These are phyloP conservation scores for Drosophila parthenogenetica DNA, from an alignment of 2,888 invertebrate species.

Conservation along the genomic window DNA sequence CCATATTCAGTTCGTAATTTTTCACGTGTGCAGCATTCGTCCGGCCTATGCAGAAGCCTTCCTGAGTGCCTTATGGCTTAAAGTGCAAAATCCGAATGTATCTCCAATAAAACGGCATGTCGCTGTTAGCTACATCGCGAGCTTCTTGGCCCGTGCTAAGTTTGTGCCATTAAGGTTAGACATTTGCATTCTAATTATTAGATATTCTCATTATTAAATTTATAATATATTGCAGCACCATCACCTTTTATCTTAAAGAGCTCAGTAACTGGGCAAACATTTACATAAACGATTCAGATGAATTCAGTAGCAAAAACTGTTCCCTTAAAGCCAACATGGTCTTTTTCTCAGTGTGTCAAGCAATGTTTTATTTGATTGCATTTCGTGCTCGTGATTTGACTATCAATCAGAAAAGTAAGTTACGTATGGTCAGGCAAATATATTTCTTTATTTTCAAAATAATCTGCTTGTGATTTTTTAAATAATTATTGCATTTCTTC, in stretches of 20 bases:
- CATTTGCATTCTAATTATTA: too few species aligned
- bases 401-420: conserved; percentile 90
- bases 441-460: too few species aligned
- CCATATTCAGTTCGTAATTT: conserved; percentile 92
- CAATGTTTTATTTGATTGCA: conserved; percentile 95
- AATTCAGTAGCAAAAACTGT: conserved; percentile 77
- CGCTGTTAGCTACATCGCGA: conserved; percentile 90
- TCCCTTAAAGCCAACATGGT: conserved; percentile 92
- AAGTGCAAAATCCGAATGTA: conserved; percentile 89
- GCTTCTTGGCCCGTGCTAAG: conserved; percentile 89
- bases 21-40: conserved; percentile 90
- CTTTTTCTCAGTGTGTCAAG: conserved; percentile 96
- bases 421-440: not conserved
- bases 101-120: conserved; percentile 89
- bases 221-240: conserved; percentile 85
- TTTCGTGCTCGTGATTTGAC: conserved; percentile 95
- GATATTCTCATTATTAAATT: not conserved
- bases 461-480: not conserved
- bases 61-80: conserved; percentile 90
- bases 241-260: conserved; percentile 88
- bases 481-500: conserved; percentile 9
- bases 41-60: conserved; percentile 87
- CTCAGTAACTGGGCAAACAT: conserved; percentile 94
- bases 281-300: conserved; percentile 87
- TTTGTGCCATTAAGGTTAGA: conserved; percentile 88